Evolutionary conservation across 64 coral and sea anemone species (phyloP).

Genomic region (Trachythela sp.): DNA sequence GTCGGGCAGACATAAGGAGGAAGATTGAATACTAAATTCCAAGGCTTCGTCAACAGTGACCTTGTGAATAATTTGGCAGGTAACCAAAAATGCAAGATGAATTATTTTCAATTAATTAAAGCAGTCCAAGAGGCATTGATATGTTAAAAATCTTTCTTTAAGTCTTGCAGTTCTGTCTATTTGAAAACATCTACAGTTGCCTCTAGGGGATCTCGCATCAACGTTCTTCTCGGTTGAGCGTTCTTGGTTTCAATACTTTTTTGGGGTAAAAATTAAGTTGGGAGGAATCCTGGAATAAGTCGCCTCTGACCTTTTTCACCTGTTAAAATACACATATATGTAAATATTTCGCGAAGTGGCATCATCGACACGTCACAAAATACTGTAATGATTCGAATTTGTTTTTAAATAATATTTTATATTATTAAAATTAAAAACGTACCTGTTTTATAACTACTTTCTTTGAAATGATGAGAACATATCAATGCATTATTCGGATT

Average conservation of each 20-base stretch:
- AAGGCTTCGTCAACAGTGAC: background rate
- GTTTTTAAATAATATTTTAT: too few relatives aligned
- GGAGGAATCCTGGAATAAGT: background rate
- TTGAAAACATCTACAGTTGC: background rate
- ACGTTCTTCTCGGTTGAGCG: background rate
- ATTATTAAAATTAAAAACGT: too few relatives aligned
- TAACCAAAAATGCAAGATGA: background rate
- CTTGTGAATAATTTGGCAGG: background rate
- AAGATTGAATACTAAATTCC: background rate
- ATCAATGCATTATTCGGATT: background rate
- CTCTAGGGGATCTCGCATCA: background rate
- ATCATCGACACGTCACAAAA: too few relatives aligned
- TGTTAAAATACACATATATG: too few relatives aligned
- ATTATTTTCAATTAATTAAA: background rate
- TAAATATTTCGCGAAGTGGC: too few relatives aligned
- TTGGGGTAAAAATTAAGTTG: background rate
- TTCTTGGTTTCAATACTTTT: background rate
- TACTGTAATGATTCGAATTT: background rate
- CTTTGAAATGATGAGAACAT: background rate
- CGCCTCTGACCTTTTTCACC: background rate
- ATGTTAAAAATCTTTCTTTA: slow-evolving; percentile 2
- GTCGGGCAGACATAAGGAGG: background rate
- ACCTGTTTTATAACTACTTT: background rate
- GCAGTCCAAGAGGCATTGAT: background rate
- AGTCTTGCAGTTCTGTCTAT: background rate